Evolutionary conservation across 2,113 vertebrate genomes (phyloP).

Genomic region (Hippocampus abdominalis): DNA sequence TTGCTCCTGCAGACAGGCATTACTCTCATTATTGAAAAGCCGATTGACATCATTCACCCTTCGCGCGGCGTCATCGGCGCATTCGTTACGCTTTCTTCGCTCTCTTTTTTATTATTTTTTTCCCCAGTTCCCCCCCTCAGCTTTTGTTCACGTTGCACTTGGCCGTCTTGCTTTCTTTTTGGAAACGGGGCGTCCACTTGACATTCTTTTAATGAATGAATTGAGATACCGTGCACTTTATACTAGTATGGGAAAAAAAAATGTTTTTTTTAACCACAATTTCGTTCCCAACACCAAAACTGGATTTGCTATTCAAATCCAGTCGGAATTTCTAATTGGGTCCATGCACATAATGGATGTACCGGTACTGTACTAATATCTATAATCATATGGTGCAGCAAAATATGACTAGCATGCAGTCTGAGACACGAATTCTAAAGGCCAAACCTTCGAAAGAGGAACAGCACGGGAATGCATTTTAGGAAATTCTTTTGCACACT

Average conservation of each 20-base stretch:
- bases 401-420: slow-evolving; percentile 16
- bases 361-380: neutral
- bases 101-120: neutral
- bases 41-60: slow-evolving; percentile 49
- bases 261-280: too few species aligned
- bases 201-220: slow-evolving; percentile 30
- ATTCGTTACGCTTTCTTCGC: slow-evolving; percentile 9
- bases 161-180: slow-evolving; percentile 28
- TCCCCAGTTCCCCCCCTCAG: neutral
- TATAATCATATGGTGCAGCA: neutral
- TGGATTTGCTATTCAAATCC: neutral
- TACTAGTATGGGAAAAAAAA: too few species aligned
- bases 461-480: slow-evolving; percentile 58
- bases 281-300: too few species aligned
- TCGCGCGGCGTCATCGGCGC: slow-evolving; percentile 3
- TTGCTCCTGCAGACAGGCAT: slow-evolving; percentile 27
- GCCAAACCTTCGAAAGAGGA: slow-evolving; percentile 35
- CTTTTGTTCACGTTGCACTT: slow-evolving; percentile 19
- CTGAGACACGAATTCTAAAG: slow-evolving; percentile 35
- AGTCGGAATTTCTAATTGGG: slow-evolving; percentile 32
- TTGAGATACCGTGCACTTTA: too few species aligned
- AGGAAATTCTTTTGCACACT: slow-evolving; percentile 66
- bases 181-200: slow-evolving; percentile 27
- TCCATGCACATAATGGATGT: too few species aligned
- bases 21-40: slow-evolving; percentile 65